Conservation (phyloP, 2,113 vertebrate genomes). For the Callionymus lyra region DNA sequence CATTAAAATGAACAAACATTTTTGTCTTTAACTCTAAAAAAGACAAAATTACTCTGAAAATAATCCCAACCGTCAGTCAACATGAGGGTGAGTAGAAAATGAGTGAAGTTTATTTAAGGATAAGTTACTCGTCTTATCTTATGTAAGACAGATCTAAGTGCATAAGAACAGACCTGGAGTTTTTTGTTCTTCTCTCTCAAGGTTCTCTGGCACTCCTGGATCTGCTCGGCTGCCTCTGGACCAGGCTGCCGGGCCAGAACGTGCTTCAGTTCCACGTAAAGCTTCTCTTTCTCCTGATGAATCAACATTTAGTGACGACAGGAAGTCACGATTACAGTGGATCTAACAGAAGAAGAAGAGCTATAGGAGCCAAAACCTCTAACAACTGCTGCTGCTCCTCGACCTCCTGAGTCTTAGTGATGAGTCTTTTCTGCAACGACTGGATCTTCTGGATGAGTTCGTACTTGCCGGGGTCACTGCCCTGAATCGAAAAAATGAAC, state of each 20-base stretch:
- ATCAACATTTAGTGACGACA: too few species aligned
- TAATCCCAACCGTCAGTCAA: too few species aligned
- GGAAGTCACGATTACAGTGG: too few species aligned
- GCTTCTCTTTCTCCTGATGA: conserved; percentile 90
- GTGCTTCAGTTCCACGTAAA: conserved; percentile 85
- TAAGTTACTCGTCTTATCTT: not conserved
- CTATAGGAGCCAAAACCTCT: conserved; percentile 67
- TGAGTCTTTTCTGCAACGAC: conserved; percentile 82
- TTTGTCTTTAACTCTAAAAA: too few species aligned
- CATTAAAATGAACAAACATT: too few species aligned
- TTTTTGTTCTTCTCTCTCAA: conserved; percentile 81
- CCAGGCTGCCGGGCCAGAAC: conserved; percentile 80
- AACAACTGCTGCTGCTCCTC: conserved; percentile 78
- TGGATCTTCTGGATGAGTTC: conserved; percentile 81
- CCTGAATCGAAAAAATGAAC: conserved; percentile 54
- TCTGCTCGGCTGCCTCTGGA: conserved; percentile 79
- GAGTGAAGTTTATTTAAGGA: too few species aligned
- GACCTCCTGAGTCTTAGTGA: conserved; percentile 80
- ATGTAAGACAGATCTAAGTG: not conserved
- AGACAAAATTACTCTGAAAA: too few species aligned
- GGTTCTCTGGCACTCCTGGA: conserved; percentile 73
- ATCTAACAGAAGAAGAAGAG: too few species aligned
- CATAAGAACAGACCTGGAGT: not conserved
- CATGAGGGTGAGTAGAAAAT: too few species aligned
- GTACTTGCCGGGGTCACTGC: conserved; percentile 81